A percentile compares a stretch with the other conserved stretches of the same genome.
Conservation (phyloP, 2,113 vertebrate species). For the Hirundichthys speculiger region DNA sequence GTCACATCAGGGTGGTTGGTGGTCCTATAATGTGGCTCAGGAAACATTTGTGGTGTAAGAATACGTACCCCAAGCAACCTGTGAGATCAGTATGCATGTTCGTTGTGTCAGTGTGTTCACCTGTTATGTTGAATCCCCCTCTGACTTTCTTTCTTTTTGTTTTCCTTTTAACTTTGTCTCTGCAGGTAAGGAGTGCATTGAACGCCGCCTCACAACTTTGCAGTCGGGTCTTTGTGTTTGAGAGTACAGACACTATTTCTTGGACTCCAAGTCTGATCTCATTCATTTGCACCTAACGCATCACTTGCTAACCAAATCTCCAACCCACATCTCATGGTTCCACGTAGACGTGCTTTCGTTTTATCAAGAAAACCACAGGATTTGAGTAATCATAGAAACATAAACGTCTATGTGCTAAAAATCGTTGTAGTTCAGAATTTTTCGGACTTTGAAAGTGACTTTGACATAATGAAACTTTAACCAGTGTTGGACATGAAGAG, state of each 20-base stretch:
- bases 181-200: constrained; percentile 93
- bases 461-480: constrained; percentile 2
- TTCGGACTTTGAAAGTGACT: constrained; percentile 6
- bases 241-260: constrained; percentile 30
- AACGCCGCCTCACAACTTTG: constrained; percentile 90
- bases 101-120: no score
- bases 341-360: constrained; percentile 21
- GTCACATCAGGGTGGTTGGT: no score
- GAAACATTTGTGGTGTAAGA: no score
- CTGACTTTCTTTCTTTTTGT: not conserved
- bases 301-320: constrained; percentile 25
- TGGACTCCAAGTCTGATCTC: constrained; percentile 19
- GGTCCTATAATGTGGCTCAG: no score
- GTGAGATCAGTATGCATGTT: no score
- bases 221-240: constrained; percentile 89
- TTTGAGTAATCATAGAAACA: not conserved
- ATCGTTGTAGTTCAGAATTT: not conserved
- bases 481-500: constrained; percentile 20
- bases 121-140: not conserved
- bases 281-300: constrained; percentile 23
- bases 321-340: constrained; percentile 6
- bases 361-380: constrained; percentile 23
- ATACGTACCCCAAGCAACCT: no score
- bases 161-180: not conserved
- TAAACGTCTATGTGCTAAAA: not conserved